phyloP scores from a whole-genome alignment of 1,140 invertebrate species.

The Drosophila athabasca region DNA sequence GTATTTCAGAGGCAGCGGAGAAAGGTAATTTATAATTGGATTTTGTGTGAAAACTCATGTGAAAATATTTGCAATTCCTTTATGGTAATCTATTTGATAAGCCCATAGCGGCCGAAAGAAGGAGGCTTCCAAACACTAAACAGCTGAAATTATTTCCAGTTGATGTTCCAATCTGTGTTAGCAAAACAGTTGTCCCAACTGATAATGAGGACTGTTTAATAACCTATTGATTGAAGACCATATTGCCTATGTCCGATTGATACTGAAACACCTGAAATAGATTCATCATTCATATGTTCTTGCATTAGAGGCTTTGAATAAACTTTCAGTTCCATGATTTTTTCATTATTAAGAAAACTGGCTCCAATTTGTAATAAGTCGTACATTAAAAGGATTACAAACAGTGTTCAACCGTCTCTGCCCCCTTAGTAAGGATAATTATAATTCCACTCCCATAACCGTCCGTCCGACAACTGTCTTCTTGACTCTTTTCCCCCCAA shows the following conservation, averaged over 20 bases:
- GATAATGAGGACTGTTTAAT: not conserved
- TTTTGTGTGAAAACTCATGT: constrained; percentile 15
- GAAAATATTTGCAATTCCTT: constrained; percentile 11
- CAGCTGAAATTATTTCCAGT: constrained; percentile 26
- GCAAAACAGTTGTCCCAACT: constrained; percentile 37
- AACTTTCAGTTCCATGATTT: too few species aligned
- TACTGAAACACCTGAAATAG: too few species aligned
- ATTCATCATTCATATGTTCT: too few species aligned
- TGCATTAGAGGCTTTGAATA: too few species aligned
- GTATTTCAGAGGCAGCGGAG: constrained; percentile 7
- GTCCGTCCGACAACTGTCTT: not conserved
- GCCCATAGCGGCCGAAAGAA: not conserved
- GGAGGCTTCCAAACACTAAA: not conserved
- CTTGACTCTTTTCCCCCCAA: not conserved
- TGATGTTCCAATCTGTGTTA: not conserved
- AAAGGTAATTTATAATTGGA: constrained; percentile 54
- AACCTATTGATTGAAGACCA: too few species aligned
- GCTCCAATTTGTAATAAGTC: too few species aligned
- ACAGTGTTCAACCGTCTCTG: too few species aligned
- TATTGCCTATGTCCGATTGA: too few species aligned
- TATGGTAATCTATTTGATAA: not conserved
- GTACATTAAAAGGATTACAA: too few species aligned
- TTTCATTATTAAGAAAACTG: too few species aligned
- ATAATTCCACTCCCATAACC: not conserved
- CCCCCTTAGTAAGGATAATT: too few species aligned